Conservation (phyloP, 2,797 vertebrate genomes). For the Pseudocheirus occidentalis region DNA sequence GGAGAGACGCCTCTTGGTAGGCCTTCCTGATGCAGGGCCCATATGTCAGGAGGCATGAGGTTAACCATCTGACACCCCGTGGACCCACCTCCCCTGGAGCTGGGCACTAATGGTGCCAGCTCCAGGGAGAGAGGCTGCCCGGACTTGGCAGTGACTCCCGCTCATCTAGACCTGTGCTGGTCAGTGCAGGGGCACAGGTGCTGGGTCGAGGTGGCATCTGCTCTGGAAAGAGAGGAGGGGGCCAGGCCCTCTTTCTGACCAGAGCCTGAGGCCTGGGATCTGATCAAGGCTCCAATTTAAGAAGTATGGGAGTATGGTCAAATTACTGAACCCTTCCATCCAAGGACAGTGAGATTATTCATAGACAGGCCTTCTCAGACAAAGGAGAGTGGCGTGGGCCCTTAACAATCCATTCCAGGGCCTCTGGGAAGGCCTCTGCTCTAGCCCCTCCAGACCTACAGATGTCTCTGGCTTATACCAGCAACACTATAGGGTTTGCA, state of each 20-base stretch:
- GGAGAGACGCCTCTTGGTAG: no score
- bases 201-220: neutral
- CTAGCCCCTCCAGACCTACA: neutral
- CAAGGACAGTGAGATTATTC: neutral
- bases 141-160: neutral
- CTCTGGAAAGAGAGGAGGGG: neutral
- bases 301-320: neutral
- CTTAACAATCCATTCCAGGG: no score
- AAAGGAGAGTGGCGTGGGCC: neutral
- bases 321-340: neutral
- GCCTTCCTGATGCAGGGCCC: neutral
- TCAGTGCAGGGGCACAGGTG: neutral
- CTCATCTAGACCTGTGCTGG: neutral
- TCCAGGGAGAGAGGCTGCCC: neutral
- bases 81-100: no score
- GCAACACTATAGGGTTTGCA: neutral
- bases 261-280: neutral
- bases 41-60: neutral
- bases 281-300: neutral
- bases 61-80: neutral
- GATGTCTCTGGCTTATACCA: neutral
- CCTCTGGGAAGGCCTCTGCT: neutral
- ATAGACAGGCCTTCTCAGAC: neutral
- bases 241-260: no score
- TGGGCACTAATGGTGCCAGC: neutral